phyloP scores from a whole-genome alignment of 2,113 vertebrate genomes.

The Pygoscelis antarcticus region DNA sequence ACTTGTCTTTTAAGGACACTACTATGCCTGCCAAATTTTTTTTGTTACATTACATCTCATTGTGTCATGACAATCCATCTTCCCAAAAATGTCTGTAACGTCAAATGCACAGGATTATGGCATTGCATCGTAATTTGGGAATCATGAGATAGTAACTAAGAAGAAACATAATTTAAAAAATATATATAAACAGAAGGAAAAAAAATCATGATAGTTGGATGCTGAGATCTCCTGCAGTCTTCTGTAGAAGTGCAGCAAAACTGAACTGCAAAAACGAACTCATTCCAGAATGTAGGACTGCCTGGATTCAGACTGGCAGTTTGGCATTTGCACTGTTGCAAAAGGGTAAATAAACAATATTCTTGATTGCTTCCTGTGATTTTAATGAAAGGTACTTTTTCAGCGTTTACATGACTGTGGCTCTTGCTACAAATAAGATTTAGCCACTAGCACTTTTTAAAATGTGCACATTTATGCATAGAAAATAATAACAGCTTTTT shows the following conservation, averaged over 20 bases:
- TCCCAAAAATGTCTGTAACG: background rate
- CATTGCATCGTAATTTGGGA: background rate
- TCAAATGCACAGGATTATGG: background rate
- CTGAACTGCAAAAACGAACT: background rate
- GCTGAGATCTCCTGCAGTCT: background rate
- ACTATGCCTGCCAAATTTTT: background rate
- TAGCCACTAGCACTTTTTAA: constrained; percentile 2
- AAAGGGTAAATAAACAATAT: constrained; percentile 28
- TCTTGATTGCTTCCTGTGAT: constrained; percentile 43
- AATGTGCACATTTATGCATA: constrained; percentile 3
- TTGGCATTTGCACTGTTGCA: background rate
- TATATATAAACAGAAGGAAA: background rate
- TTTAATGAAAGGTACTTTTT: constrained; percentile 62
- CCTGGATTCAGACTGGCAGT: background rate
- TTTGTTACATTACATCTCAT: background rate
- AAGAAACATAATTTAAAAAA: background rate
- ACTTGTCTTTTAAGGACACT: background rate
- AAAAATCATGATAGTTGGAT: background rate
- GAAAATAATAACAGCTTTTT: constrained; percentile 52
- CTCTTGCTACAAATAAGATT: constrained; percentile 27
- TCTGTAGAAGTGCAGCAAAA: background rate
- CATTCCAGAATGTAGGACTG: background rate
- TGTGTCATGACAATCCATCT: background rate
- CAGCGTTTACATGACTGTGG: background rate
- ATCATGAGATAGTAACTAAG: background rate